Conservation (phyloP, 2,888 invertebrate species). For the Limnephilus rhombicus region DNA sequence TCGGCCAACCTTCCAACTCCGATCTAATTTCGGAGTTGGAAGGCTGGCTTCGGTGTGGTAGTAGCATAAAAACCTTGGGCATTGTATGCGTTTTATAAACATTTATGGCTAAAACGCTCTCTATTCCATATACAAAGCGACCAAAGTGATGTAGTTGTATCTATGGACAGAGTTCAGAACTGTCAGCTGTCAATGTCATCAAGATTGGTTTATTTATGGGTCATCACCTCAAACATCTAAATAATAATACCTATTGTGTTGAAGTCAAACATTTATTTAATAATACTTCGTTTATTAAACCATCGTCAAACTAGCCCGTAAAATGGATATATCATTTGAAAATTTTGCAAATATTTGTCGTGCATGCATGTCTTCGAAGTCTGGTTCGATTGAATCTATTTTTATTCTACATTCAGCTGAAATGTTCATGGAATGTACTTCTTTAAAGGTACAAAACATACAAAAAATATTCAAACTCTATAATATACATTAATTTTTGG, state of each 20-base stretch:
- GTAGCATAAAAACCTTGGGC: no score
- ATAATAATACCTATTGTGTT: not conserved
- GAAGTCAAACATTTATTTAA: not conserved
- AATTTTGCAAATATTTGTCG: constrained; percentile 45
- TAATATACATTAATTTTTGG: no score
- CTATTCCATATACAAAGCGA: not conserved
- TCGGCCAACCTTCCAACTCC: no score
- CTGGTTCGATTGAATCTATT: constrained; percentile 18
- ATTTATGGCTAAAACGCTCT: not conserved
- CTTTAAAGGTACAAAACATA: constrained; percentile 29
- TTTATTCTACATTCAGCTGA: constrained; percentile 29
- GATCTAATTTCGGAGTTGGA: no score
- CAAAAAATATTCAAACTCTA: not conserved
- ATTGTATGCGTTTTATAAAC: no score
- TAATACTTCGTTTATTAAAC: not conserved
- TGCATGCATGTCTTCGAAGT: constrained; percentile 43
- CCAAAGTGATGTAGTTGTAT: not conserved
- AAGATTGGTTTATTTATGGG: no score
- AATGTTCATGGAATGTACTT: constrained; percentile 47
- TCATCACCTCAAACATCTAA: not conserved
- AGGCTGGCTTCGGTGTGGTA: no score
- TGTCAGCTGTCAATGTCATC: no score
- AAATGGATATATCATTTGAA: not conserved
- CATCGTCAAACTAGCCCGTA: not conserved
- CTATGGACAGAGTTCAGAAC: no score